These are phyloP conservation scores for Mugil cephalus DNA, from an alignment of 2,113 vertebrate genomes.

Conservation along the genomic window DNA sequence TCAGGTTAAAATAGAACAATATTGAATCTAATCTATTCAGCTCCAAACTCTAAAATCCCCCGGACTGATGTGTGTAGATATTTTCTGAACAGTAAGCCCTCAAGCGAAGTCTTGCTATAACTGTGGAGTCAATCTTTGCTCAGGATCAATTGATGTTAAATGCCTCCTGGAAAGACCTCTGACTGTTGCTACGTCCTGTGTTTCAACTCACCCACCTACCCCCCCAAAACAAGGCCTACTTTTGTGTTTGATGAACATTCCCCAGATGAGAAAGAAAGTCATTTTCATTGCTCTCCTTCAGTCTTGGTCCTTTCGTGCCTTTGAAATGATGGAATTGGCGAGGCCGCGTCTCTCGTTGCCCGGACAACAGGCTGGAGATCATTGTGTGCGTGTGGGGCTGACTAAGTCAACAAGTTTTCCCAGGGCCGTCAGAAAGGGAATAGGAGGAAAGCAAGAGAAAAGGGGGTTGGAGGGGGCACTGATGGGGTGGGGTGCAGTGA, in stretches of 20 bases:
- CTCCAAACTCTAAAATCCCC: neutral
- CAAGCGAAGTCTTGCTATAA: conserved; percentile 5
- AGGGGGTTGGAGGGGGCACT: neutral
- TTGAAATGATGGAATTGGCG: conserved; percentile 74
- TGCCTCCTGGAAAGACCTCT: conserved; percentile 38
- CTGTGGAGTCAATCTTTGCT: conserved; percentile 2
- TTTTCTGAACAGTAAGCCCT: neutral
- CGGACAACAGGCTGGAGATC: conserved; percentile 70
- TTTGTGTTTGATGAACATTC: conserved; percentile 70
- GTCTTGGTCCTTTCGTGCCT: conserved; percentile 55
- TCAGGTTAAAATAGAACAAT: neutral
- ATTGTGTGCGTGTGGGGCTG: conserved; percentile 71
- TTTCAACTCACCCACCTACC: conserved; percentile 27
- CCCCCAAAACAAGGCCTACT: conserved; percentile 10
- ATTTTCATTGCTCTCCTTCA: conserved; percentile 73
- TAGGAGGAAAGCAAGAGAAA: conserved; percentile 43
- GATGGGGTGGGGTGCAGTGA: conserved; percentile 34
- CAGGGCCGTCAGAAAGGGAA: conserved; percentile 78
- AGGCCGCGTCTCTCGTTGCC: conserved; percentile 73
- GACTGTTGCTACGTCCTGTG: conserved; percentile 22
- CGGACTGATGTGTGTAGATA: neutral
- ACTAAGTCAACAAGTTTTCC: conserved; percentile 83
- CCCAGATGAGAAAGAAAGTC: conserved; percentile 68
- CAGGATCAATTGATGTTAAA: conserved; percentile 22
- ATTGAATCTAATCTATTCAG: neutral